phyloP scores from a whole-genome alignment of 2,888 invertebrate species.

The Parnassius mnemosyne region DNA sequence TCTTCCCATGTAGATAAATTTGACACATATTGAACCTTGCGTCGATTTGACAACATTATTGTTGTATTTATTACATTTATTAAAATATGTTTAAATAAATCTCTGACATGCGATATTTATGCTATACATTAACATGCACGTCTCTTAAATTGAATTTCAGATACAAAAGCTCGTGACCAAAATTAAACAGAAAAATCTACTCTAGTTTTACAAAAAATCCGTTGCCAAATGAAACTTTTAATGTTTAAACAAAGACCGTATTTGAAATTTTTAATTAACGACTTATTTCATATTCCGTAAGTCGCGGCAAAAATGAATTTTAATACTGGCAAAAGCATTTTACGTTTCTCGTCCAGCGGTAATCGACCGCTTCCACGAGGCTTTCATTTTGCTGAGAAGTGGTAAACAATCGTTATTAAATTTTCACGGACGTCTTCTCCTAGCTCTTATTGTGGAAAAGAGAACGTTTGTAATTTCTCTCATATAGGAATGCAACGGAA shows the following conservation, averaged over 20 bases:
- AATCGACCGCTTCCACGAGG: slow-evolving; percentile 60
- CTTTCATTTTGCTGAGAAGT: slow-evolving; percentile 66
- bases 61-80: too few species aligned
- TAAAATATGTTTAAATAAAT: too few species aligned
- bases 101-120: too few species aligned
- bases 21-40: too few species aligned
- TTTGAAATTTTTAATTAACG: slow-evolving; percentile 28
- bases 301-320: slow-evolving; percentile 25
- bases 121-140: too few species aligned
- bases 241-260: slow-evolving; percentile 23
- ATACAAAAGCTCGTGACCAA: neutral
- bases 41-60: too few species aligned
- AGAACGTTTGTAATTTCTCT: slow-evolving; percentile 53
- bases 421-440: slow-evolving; percentile 70
- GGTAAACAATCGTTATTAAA: slow-evolving; percentile 79
- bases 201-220: slow-evolving; percentile 7
- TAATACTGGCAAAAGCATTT: slow-evolving; percentile 27
- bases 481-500: slow-evolving; percentile 48
- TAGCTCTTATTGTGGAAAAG: slow-evolving; percentile 55
- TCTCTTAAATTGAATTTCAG: neutral
- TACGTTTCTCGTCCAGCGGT: slow-evolving; percentile 42
- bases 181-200: slow-evolving; percentile 9
- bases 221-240: slow-evolving; percentile 23
- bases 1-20: too few species aligned
- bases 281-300: slow-evolving; percentile 30